Evolutionary conservation across 2,888 invertebrate species (phyloP), one percentile per base, ranked within the genome.

Genomic region (Chironomus tentans): DNA sequence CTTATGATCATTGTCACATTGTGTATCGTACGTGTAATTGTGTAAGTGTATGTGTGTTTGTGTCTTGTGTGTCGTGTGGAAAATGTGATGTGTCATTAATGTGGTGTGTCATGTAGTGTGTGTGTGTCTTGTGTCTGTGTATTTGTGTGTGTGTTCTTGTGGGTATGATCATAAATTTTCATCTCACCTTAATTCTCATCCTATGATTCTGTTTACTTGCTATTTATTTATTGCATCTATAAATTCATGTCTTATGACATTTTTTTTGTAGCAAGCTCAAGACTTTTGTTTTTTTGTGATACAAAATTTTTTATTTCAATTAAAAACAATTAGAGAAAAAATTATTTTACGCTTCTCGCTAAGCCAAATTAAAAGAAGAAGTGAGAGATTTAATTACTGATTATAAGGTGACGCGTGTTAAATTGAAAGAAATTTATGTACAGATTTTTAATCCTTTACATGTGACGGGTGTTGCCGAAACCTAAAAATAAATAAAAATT

Each of bases 391-490:
- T 38, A 76, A 69, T 76, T 68, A 70, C 68, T 76, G 76, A 69
- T 69, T 18, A 65, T 24, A 24, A 24, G 24, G 38, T 21, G 65
- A 65, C 18, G 24, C 18, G 21, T 68, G 68, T 69, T 76, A 70
- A 71, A 48, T 62, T 65, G 74, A 77, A 65, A 22, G 65, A 5
- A 24, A 24, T 24, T 65, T 21, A 38, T 38, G 38, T 38, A 38
- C 38, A 38, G 13, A 22, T 28, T 28, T 18, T 4, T 24, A 18
- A 13, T 22, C 15, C 7, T 83, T 88, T 91, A 95, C 95, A 97
- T 97, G 82, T 97, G 96, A 82, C 96, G 91, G 62, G 95, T 94
- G 85, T 95, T 95, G 80, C 96, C 95, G 81, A 97, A 93, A 24
- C 65, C 65, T 65, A 65, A 65, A 65, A 65, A 10, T 7, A 56